Evolutionary conservation across 2,113 vertebrate species (phyloP), one percentile per base, ranked within the genome.

Genomic region (Misgurnus anguillicaudatus): DNA sequence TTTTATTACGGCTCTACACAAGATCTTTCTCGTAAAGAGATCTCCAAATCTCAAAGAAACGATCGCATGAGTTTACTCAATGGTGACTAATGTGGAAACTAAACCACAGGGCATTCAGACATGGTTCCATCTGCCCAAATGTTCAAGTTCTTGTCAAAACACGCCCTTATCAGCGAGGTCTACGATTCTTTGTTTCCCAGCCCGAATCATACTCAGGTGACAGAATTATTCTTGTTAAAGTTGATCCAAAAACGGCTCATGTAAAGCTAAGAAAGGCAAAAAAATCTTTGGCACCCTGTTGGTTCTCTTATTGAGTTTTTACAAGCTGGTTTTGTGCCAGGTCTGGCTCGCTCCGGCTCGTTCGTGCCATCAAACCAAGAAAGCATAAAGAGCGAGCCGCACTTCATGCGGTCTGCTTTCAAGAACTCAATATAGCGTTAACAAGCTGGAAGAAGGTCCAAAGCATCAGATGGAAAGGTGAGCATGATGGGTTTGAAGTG

Each of bases 191-290:
- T n/a, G 55, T n/a, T 60, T 57, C 58, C 55, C 55, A 21, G 41
- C 19, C 39, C 13, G 13, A 42, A 75, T 80, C 80, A 82, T 31
- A 31, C 24, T 2, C 24, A 31, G 71, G 82, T 19, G 48, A 51
- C 48, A 51, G 11, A 51, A 51, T 51, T 14, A 51, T 13, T 48
- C 51, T 16, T n/a, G 53, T 57, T 14, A n/a, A n/a, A 19, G 17
- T 36, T 16, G 60, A 82, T 63, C 11, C 47, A 76, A 75, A 19
- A 14, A 21, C 69, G 63, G 79, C 82, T 51, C 45, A 47, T 51
- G 72, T 77, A 68, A 82, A 84, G 83, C 87, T 85, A 83, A 85
- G 86, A 87, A 89, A 87, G 83, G 78, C 68, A 77, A 84, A 58
- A 73, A 73, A 55, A 73, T 58, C 11, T 17, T 21, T 73, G 70